Base-by-base conservation (phyloP, 2,797 vertebrate genomes). In the Hydrolagus colliei region DNA sequence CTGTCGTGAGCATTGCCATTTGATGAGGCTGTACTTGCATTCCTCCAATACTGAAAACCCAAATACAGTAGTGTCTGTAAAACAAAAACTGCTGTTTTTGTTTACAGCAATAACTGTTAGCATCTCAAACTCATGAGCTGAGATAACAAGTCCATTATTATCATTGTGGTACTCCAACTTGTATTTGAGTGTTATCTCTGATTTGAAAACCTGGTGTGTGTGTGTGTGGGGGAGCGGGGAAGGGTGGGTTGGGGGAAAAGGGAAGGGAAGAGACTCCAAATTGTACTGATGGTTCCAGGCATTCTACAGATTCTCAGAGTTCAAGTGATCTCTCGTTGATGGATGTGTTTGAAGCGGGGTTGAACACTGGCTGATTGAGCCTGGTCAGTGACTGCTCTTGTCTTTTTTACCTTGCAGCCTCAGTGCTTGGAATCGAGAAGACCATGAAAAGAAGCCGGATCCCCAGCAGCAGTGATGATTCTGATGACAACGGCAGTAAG, bases 401-500 rank as follows among this genome's bases (percentile, higher is more conserved):
- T 93, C 91, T 92, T 88, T 88, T 84, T 90, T 93, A 88, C 90
- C 90, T 93, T 90, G 87, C 90, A 95, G 94, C 89, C 92, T 91
- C 91, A 91, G 91, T 91, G 92, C 91, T 91, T 89, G 90, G 91
- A 92, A 89, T 91, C 82, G 85, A 90, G 91, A 91, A 93, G 89
- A 95, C 89, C 90, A 99, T 99, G 98, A 99, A 99, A 96, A 95
- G 97, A 88, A 94, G 90, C 89, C 94, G 95, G 87, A 94, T 96
- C 90, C 94, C 94, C 86, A 98, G 97, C 95, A 98, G 95, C 95
- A 98, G 97, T 12, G 97, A 99, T 63, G 97, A 99, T 91, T 98
- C 98, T 6, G 98, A 99, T 14, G 94, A 93, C 92, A 96, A 98
- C 94, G 97, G 94, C 94, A 98, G 98, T 99, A 95, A 98, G 98